Evolutionary conservation across 30 jellyfish, hydroid and myxozoan genomes (phyloP).

Genomic region (Turritopsis dohrnii): DNA sequence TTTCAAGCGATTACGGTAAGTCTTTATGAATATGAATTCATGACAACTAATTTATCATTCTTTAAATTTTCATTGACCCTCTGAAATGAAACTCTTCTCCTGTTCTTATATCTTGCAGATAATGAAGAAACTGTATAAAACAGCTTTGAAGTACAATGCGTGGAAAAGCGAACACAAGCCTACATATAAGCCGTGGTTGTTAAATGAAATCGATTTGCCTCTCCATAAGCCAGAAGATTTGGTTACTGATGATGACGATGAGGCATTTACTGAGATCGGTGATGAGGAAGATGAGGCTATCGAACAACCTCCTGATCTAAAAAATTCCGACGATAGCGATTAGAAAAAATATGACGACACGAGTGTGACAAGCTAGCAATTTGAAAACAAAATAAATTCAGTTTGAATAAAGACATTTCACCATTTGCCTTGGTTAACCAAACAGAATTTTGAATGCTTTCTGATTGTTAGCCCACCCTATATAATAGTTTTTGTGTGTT

Average conservation of each 20-base stretch:
- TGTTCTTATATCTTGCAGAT: constrained; percentile 24
- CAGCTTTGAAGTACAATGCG: constrained; percentile 35
- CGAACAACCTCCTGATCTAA: background rate
- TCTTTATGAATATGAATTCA: no score
- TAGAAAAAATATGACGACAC: background rate
- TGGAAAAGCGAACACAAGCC: constrained; percentile 41
- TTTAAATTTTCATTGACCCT: background rate
- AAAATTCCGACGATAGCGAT: constrained; percentile 29
- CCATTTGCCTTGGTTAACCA: no score
- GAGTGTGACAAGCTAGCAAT: background rate
- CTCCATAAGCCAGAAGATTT: constrained; percentile 33
- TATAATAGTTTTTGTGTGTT: no score
- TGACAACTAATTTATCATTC: background rate
- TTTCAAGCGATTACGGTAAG: no score
- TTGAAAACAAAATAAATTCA: no score
- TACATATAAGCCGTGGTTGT: constrained; percentile 46
- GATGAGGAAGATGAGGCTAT: constrained; percentile 14
- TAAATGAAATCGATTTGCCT: constrained; percentile 42
- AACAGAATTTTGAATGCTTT: no score
- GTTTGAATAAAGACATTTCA: no score
- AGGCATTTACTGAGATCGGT: background rate
- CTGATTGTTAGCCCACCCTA: no score
- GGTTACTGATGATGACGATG: background rate
- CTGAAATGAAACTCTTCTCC: background rate
- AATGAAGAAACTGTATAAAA: constrained; percentile 43